Conservation (phyloP, 53 echinoderm and acorn worm species). For the Apostichopus leukothele region DNA sequence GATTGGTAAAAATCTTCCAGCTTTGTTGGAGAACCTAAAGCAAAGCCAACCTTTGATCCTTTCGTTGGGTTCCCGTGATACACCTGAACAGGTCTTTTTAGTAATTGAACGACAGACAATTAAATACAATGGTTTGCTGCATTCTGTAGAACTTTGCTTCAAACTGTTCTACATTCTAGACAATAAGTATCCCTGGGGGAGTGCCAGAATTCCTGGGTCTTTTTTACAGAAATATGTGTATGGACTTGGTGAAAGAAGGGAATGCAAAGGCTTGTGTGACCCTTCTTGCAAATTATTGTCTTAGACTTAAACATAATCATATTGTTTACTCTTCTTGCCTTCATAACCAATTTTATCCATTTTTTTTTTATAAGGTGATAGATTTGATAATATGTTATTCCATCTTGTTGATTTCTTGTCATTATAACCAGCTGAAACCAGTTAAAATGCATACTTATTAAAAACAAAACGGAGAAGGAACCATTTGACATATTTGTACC, state of each 20-base stretch:
- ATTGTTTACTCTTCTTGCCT: no score
- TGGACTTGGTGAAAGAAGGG: constrained; percentile 25
- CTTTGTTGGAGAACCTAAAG: background rate
- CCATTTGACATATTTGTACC: no score
- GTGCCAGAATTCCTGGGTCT: constrained; percentile 22
- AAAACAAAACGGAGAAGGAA: no score
- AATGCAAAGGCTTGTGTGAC: background rate
- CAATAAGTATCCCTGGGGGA: constrained; percentile 14
- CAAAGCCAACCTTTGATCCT: constrained; percentile 20
- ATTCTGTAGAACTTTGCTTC: constrained; percentile 15
- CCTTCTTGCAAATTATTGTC: background rate
- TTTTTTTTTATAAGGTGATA: no score
- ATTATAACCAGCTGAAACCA: no score
- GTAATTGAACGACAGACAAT: constrained; percentile 6
- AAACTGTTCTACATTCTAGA: constrained; percentile 1
- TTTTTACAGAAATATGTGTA: background rate
- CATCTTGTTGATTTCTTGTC: no score
- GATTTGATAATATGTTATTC: no score
- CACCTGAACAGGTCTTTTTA: constrained; percentile 18
- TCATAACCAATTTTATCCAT: no score
- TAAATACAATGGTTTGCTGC: background rate
- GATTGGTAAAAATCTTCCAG: no score
- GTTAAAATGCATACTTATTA: no score
- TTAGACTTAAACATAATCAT: no score
- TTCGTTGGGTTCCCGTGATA: background rate